Conservation (phyloP, 2,113 vertebrate species). For the Rhabdornis inornatus region DNA sequence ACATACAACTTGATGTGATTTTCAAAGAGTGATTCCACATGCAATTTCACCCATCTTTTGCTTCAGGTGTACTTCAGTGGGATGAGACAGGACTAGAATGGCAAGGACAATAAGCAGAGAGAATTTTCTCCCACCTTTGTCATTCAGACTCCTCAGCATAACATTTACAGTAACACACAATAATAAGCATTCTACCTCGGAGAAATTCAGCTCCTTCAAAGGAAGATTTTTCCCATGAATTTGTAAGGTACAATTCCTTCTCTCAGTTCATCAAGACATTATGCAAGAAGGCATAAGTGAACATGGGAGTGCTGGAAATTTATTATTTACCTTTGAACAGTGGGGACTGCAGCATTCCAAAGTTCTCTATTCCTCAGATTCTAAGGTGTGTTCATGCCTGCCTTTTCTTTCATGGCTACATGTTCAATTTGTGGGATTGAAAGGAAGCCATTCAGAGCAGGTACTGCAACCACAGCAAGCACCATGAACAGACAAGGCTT, state of each 20-base stretch:
- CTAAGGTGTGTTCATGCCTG: background rate
- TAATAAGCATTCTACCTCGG: slow-evolving; percentile 35
- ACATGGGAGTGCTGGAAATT: background rate
- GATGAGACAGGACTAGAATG: background rate
- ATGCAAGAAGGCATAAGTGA: background rate
- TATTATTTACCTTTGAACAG: background rate
- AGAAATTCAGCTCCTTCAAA: background rate
- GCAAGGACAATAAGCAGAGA: background rate
- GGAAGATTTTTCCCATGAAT: background rate
- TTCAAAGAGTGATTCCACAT: background rate
- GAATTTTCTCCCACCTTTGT: background rate
- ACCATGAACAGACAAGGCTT: background rate
- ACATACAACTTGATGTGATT: background rate
- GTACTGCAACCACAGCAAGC: background rate
- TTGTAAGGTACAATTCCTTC: background rate
- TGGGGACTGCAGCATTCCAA: background rate
- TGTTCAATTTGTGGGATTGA: background rate
- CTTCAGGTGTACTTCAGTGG: background rate
- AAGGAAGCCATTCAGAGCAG: background rate
- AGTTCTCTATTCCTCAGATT: background rate
- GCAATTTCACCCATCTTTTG: background rate
- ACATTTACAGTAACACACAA: background rate
- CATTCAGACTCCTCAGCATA: background rate
- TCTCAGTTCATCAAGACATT: background rate
- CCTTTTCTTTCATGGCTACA: background rate